A percentile compares a stretch with the other conserved stretches of the same genome.
phyloP scores from a whole-genome alignment of 2,797 vertebrate species.

The Sphaeramia orbicularis region DNA sequence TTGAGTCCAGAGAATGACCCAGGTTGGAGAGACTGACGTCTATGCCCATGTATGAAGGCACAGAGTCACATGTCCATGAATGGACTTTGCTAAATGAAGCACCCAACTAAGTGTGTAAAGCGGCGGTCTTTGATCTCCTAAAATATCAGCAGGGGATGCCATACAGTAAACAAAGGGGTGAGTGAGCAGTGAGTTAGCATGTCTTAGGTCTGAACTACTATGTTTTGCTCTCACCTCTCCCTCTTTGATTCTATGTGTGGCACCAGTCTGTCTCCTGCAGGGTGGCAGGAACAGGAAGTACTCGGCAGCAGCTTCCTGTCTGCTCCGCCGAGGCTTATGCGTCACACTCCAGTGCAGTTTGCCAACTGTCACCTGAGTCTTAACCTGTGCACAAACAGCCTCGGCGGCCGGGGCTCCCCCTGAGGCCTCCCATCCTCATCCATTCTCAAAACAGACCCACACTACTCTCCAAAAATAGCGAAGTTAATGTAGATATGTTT shows the following conservation, averaged over 20 bases:
- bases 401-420: conserved; percentile 26
- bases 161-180: conserved; percentile 57
- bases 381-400: conserved; percentile 73
- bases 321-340: conserved; percentile 73
- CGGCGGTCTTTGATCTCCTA: conserved; percentile 59
- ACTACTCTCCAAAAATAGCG: conserved; percentile 74
- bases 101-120: conserved; percentile 31
- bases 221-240: conserved; percentile 57
- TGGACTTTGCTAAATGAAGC: conserved; percentile 25
- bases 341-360: conserved; percentile 69
- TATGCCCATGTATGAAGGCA: conserved; percentile 22
- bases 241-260: conserved; percentile 76
- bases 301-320: conserved; percentile 86
- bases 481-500: conserved; percentile 77
- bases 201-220: conserved; percentile 49
- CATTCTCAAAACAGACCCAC: conserved; percentile 72
- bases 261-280: conserved; percentile 88
- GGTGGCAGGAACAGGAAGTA: conserved; percentile 87
- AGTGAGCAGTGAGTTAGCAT: conserved; percentile 60
- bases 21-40: neutral
- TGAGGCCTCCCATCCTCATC: conserved; percentile 59
- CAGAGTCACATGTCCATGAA: conserved; percentile 22
- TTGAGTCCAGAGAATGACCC: neutral
- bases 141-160: conserved; percentile 61
- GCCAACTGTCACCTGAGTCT: conserved; percentile 76